Evolutionary conservation across 92 coral and sea anemone species (phyloP), one percentile per base, ranked within the genome.

Genomic region (Bergia sp.): DNA sequence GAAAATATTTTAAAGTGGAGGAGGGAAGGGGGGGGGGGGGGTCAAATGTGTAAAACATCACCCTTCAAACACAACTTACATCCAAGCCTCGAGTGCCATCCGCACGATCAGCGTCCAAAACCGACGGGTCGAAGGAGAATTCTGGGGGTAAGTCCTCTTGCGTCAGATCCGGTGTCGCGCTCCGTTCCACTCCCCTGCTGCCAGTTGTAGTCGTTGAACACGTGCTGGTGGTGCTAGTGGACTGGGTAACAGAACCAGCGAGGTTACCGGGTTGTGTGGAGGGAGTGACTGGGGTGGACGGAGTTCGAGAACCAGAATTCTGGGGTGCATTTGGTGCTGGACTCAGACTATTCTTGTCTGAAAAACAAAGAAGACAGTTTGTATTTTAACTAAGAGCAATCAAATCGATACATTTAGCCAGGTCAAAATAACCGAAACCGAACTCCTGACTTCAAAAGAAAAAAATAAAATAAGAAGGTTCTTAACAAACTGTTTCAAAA

Each of bases 231-330:
- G 45, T 65, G 77, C 77, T 18, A 5, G 79, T 84, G 12, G 79
- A 74, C 65, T 84, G 87, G 36, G 64, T 47, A 72, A 47, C 79
- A 69, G 78, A 84, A 7, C 87, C 77, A 18, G 78, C 55, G 53
- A 47, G 43, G 16, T 21, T 73, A 45, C 78, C 37, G 16, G 87
- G 66, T 42, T 84, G 87, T 23, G 87, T 84, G 1, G 77, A 72
- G 5, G 87, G 87, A 36, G 87, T 84, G 61, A 69, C 42, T 0
- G 87, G 87, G 42, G 87, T 84, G 5, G 87, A 84, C 1, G 87
- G 87, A 23, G 87, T 84, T 21, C 87, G 75, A 36, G 87, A 84
- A 0, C 87, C 87, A 16, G 87, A 84, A 84, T 71, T 84, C 87
- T 84, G 87, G 66, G 78, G 1, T 15, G 40, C 79, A 18, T 47